Evolutionary conservation across 2,113 vertebrate genomes (phyloP), one percentile per base, ranked within the genome.

Genomic region (Cathartes aura): DNA sequence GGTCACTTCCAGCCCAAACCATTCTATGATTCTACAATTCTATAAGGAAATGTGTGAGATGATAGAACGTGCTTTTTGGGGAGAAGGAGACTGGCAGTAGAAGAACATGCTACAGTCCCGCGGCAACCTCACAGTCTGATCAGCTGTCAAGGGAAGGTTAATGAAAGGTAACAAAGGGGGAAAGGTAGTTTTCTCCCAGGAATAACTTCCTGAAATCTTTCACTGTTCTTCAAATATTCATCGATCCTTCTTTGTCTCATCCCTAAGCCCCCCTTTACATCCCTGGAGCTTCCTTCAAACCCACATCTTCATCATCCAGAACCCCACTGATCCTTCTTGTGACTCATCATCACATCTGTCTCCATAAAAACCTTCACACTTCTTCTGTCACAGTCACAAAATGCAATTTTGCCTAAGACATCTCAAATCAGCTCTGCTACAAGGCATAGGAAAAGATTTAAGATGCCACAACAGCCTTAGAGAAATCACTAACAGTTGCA

Each of bases 381-480:
- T 55, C 70, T 56, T 92, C 91, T 94, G 72, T 89, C 68, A 43
- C 38, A n/a, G 47, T 12, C 26, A 4, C 52, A 87, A 89, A 94
- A 91, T 27, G n/a, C 1, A 13, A 36, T 71, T 92, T 87, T 84
- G 19, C 89, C 68, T 45, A 10, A 88, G 72, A 92, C 0, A 1
- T 24, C 23, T 84, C 73, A 81, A 78, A 84, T 78, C 60, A 89
- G 18, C 50, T 66, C 83, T 17, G 14, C 64, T 80, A 66, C 48
- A 42, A 87, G 67, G 43, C 71, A 68, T 11, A 24, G 66, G 67
- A 68, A 83, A 95, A 86, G 85, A 95, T 96, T 97, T 93, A 96
- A 83, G 88, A 55, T 83, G 55, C 55, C 34, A 45, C 62, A 67
- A 68, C 40, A 94, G 63, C 63, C 82, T 70, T 48, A 80, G 67